Conservation (phyloP, 2,888 invertebrate genomes). For the Ferdinandea cuprea region DNA sequence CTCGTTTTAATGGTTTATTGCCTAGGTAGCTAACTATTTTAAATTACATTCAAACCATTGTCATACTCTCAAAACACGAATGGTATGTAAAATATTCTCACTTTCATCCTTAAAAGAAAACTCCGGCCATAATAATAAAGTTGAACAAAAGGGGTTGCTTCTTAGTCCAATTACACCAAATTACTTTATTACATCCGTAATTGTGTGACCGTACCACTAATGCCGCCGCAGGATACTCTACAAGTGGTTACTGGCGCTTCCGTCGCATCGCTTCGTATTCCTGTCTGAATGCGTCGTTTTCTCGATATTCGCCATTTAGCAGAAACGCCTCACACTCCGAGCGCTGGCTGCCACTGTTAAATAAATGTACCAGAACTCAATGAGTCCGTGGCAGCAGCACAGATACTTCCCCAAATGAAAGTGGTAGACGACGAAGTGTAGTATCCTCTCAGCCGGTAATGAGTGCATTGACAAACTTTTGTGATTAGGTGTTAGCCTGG, state of each 20-base stretch:
- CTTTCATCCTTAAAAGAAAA: constrained; percentile 56
- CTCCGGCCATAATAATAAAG: constrained; percentile 71
- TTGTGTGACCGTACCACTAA: constrained; percentile 80
- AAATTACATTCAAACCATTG: constrained; percentile 20
- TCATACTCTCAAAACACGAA: constrained; percentile 14
- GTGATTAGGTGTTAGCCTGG: constrained; percentile 73
- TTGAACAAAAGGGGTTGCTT: constrained; percentile 75
- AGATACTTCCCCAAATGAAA: constrained; percentile 55
- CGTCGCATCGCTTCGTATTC: constrained; percentile 42
- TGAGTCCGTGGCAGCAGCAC: constrained; percentile 48
- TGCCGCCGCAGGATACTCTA: constrained; percentile 70
- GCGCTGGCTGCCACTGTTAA: constrained; percentile 25
- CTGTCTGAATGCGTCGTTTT: constrained; percentile 68
- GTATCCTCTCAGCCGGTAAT: constrained; percentile 60
- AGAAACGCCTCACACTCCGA: constrained; percentile 59
- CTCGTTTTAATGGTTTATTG: neutral
- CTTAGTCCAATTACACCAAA: constrained; percentile 82
- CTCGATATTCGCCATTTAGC: constrained; percentile 72
- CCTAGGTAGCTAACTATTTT: neutral
- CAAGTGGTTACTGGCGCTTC: constrained; percentile 68
- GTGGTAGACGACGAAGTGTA: constrained; percentile 47
- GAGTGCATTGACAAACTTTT: constrained; percentile 75
- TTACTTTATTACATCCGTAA: constrained; percentile 83
- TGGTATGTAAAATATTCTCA: constrained; percentile 49
- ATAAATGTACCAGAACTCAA: constrained; percentile 33